phyloP scores from a whole-genome alignment of 2,113 vertebrate species.

The Zingel zingel region DNA sequence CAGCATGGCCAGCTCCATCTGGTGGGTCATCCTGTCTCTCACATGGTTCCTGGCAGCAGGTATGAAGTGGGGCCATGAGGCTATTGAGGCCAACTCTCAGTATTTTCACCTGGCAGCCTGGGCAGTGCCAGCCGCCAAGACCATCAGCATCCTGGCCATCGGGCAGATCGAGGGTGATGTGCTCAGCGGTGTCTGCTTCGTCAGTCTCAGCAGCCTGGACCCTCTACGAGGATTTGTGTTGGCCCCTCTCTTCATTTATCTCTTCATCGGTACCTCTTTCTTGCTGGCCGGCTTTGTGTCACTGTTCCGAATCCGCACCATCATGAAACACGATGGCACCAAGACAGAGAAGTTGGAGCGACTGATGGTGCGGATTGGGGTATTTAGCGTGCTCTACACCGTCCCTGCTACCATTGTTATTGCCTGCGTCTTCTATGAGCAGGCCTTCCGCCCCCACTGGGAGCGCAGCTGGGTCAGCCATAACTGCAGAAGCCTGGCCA shows the following conservation, averaged over 20 bases:
- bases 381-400: slow-evolving; percentile 98
- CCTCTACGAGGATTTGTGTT: slow-evolving; percentile 94
- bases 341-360: slow-evolving; percentile 98
- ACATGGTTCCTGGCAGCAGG: slow-evolving; percentile 98
- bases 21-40: slow-evolving; percentile 99
- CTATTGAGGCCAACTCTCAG: slow-evolving; percentile 97
- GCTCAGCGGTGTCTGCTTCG: slow-evolving; percentile 95
- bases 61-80: slow-evolving; percentile 99
- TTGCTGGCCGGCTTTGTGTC: slow-evolving; percentile 96
- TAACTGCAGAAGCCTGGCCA: slow-evolving; percentile 94
- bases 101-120: slow-evolving; percentile 98
- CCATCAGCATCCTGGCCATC: slow-evolving; percentile 97
- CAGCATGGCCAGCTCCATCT: slow-evolving; percentile 98
- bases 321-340: slow-evolving; percentile 98
- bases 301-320: slow-evolving; percentile 96
- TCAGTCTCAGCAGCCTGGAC: slow-evolving; percentile 94
- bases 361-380: slow-evolving; percentile 96
- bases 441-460: slow-evolving; percentile 97
- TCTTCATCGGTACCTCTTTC: slow-evolving; percentile 98
- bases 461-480: slow-evolving; percentile 95
- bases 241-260: slow-evolving; percentile 96
- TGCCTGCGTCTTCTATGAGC: slow-evolving; percentile 98
- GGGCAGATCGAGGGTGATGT: slow-evolving; percentile 96
- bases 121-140: slow-evolving; percentile 96
- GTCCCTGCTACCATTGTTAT: slow-evolving; percentile 98